Percentiles rank a stretch among this genome's conserved stretches.
phyloP scores from a whole-genome alignment of 2,888 invertebrate species.

The Amorpha juglandis region DNA sequence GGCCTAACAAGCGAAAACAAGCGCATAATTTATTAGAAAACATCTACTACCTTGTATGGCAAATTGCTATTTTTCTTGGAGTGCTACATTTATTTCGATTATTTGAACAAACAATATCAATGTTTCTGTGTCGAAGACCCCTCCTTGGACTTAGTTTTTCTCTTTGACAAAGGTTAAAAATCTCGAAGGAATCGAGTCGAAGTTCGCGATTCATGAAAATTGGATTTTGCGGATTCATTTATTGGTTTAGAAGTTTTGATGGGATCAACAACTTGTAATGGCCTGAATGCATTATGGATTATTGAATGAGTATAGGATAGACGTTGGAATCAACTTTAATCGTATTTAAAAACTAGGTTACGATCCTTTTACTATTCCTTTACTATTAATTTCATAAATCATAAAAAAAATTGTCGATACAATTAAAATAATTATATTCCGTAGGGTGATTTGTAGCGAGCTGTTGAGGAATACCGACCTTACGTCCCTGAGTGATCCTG shows the following conservation, averaged over 20 bases:
- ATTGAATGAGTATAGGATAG: not conserved
- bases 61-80: slow-evolving; percentile 3
- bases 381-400: too few relatives aligned
- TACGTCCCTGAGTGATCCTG: slow-evolving; percentile 1
- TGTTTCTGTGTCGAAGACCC: slow-evolving; percentile 13
- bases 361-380: not conserved
- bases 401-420: too few relatives aligned
- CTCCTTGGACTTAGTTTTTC: slow-evolving; percentile 5
- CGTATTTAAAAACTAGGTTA: not conserved
- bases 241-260: not conserved
- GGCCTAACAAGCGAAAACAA: slow-evolving; percentile 3
- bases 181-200: not conserved
- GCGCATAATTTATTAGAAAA: slow-evolving; percentile 8
- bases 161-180: slow-evolving; percentile 21
- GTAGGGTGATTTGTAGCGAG: slow-evolving; percentile 3
- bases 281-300: slow-evolving; percentile 18
- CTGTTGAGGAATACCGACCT: slow-evolving; percentile 1
- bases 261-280: slow-evolving; percentile 22
- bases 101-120: not conserved
- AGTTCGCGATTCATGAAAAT: slow-evolving; percentile 21
- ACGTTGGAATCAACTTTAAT: too few relatives aligned
- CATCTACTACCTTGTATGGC: slow-evolving; percentile 5
- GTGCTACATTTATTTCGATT: not conserved
- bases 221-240: slow-evolving; percentile 7
- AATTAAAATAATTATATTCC: not conserved